Base-by-base conservation (phyloP, 2,797 vertebrate species). In the Rhinogobio ventralis region DNA sequence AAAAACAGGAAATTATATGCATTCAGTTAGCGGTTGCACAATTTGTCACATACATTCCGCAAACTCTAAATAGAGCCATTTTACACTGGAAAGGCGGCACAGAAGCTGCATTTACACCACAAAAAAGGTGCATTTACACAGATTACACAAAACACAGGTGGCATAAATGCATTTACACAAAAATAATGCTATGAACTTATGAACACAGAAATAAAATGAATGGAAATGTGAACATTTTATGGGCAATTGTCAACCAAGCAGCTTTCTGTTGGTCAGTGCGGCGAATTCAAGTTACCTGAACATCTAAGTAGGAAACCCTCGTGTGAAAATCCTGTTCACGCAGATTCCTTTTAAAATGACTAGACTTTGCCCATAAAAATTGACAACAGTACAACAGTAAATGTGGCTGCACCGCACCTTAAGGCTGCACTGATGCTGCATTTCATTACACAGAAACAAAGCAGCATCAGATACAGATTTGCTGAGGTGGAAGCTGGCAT, bases 1-100 rank as follows among this genome's bases (percentile, higher is more conserved):
- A 30, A 73, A 79, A 85, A 82, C 57, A 87, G 86, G 86, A 85
- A 87, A 81, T 46, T 17, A 53, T 39, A 55, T 64, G 3, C 13
- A 66, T 33, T 66, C 10, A 8, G 20, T 79, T 51, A 11, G 14
- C n/a, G 73, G 75, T 67, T 66, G 69, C 46, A 79, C 66, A 87
- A 25, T 64, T 66, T 55, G 53, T 11, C 36, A 36, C 30, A 28
- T 3, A 71, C 66, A 74, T 11, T 67, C 28, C 62, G 72, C 53
- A 64, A 23, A 28, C 19, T 7, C 49, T 55, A 53, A 53, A 57
- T n/a, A 33, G 19, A 55, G 73, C 5, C 13, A 15, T 77, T 42
- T 42, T 60, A 60, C 23, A 55, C 19, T 36, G 72, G 3, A 81
- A 45, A 74, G 20, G 7, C 1, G 23, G 28, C 69, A 74, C 69